Base-by-base conservation (phyloP, 2,113 vertebrate genomes). In the Tinamus guttatus region DNA sequence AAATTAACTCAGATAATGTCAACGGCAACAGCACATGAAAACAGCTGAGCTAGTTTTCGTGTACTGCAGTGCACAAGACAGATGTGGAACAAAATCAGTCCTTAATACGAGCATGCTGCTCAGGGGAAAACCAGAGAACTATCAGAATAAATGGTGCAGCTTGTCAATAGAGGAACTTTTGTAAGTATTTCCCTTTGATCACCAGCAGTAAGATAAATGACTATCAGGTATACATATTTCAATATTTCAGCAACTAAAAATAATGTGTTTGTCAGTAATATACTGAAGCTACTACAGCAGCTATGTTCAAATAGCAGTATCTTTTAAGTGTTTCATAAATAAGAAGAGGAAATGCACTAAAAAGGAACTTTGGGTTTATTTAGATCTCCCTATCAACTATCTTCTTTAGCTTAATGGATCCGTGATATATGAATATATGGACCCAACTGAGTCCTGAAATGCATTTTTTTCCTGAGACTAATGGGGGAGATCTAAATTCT, bases 71-170 rank as follows among this genome's bases (percentile, higher is more conserved):
- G 34, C 32, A 30, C 5, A 74, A 52, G 12, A 62, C 22, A 24
- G 25, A 25, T 0, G 3, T 10, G 28, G 60, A 81, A 32, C 12
- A 24, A 56, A 81, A 43, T 58, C 60, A 86, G 36, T 38, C 25
- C 71, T n/a, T 9, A 20, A 16, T 5, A 8, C 8, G 10, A 74
- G 58, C 0, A 2, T 16, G 22, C 10, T 65, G 4, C 32, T 65
- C 40, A 40, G 60, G 20, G 36, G 60, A 65, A 82, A 86, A 38
- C 2, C 63, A 60, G 4, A 38, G 54, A 78, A 74, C 15, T 10
- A 40, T 24, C 22, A 79, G 25, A 64, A 94, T 41, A 19, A 89
- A 59, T 43, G 13, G 13, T 62, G 28, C 36, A 19, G 13, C 32
- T n/a, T 47, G 27, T 47, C 49, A 54, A 13, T 43, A 81, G 7